Base-by-base conservation (phyloP, 2,113 vertebrate species). In the Platysteira castanea region DNA sequence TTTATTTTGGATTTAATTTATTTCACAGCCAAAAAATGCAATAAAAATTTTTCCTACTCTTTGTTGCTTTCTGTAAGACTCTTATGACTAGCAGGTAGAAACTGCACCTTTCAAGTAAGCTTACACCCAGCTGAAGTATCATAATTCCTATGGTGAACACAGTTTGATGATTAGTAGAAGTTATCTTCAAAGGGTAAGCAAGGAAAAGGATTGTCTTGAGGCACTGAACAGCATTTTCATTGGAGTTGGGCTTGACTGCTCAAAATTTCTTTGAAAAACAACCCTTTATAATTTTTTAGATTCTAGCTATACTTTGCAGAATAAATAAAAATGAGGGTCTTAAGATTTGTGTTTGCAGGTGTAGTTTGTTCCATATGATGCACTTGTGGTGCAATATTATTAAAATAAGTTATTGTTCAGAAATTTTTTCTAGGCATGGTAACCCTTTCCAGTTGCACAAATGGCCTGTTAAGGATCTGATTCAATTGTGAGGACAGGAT, bases 41-140 rank as follows among this genome's bases (percentile, higher is more conserved):
- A 73, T 93, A 46, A 91, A 85, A 95, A 70, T 89, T 97, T 88
- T 96, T 96, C 84, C 60, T 93, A 60, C 73, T 93, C 57, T 92
- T 92, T 60, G 60, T 22, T 70, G 70, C 28, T 68, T 91, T 92
- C 82, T 96, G 61, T 71, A 92, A 65, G 74, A 79, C 39, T 69
- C 13, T 64, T 88, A 80, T 6, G 59, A 93, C 50, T 80, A 93
- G 86, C 78, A 95, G 75, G 83, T 95, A 95, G 96, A 95, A 81
- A 81, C 56, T 71, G 9, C 21, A n/a, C 47, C 52, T 90, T 88
- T 81, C 31, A 60, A 46, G n/a, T 14, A 77, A n/a, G 23, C 7
- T 88, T 56, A 60, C 26, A 88, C 15, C 50, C 39, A 60, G 50
- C 47, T 68, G 65, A 94, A 92, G 49, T 85, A 46, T 41, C 26